Evolutionary conservation across 2,888 invertebrate species (phyloP).

Genomic region (Chaetoderma sp.): DNA sequence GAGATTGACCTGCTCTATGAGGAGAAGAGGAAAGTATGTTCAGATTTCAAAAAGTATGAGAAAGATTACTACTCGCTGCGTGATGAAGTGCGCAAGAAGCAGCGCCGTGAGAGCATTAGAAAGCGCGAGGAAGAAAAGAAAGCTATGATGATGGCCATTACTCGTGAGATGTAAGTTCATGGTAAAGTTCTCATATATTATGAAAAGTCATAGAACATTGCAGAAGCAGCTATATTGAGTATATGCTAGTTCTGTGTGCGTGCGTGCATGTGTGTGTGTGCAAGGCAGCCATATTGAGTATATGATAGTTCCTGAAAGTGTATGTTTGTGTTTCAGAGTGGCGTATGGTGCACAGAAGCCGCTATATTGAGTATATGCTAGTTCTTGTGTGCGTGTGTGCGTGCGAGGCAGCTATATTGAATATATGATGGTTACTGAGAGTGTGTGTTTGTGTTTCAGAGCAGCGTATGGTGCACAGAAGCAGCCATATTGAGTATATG

Average conservation of each 20-base stretch:
- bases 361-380: background rate
- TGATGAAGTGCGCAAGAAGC: constrained; percentile 44
- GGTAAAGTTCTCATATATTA: no score
- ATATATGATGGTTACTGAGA: no score
- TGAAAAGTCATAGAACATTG: no score
- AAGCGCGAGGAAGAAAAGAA: constrained; percentile 51
- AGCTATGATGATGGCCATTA: constrained; percentile 44
- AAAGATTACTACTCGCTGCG: constrained; percentile 47
- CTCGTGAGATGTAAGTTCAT: no score
- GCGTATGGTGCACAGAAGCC: no score
- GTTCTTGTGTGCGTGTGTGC: background rate
- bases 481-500: background rate
- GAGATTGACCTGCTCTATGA: constrained; percentile 58
- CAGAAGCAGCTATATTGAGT: no score
- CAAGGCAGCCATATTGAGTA: no score
- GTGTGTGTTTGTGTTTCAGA: no score
- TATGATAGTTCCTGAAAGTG: no score
- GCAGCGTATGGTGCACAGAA: no score
- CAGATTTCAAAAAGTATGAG: constrained; percentile 49
- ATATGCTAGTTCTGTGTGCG: background rate
- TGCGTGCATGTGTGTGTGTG: background rate
- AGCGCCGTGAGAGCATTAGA: constrained; percentile 48
- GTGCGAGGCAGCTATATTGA: no score
- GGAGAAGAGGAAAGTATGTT: constrained; percentile 44
- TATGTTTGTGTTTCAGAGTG: no score